Base-by-base conservation (phyloP, 2,888 invertebrate genomes). In the Eremobia ochroleuca region DNA sequence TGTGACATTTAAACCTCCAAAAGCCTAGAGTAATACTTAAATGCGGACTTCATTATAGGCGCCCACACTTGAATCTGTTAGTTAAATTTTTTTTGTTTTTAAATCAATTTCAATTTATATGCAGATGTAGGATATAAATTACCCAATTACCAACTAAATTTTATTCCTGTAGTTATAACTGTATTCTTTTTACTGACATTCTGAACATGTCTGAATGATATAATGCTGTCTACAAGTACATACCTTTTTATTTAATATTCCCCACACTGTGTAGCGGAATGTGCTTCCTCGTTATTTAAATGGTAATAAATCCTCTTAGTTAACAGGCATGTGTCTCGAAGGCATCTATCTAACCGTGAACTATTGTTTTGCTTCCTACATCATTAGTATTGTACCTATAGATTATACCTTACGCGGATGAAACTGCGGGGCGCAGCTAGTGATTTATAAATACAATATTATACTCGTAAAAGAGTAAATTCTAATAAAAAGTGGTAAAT, bases 361-460 rank as follows among this genome's bases (percentile, higher is more conserved):
- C 71, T 66, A 83, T 86, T 88, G 82, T 88, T 77, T 81, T 55
- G 77, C 77, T 89, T 88, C 88, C 88, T 86, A 78, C 73, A 81
- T 80, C 37, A 71, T 70, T 83, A 79, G 70, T 83, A 81, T 40
- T 79, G 76, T 66, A 72, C 40, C 80, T 76, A 79, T 77, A 81
- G 46, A 84, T 79, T 74, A 70, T 64, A n/a, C n/a, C n/a, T n/a
- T n/a, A n/a, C n/a, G n/a, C n/a, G n/a, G n/a, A n/a, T n/a, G n/a
- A n/a, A n/a, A n/a, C n/a, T n/a, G n/a, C n/a, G n/a, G n/a, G n/a
- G n/a, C n/a, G n/a, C n/a, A n/a, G n/a, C n/a, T n/a, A n/a, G n/a
- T n/a, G n/a, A n/a, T n/a, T n/a, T n/a, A n/a, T n/a, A n/a, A n/a
- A n/a, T n/a, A n/a, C n/a, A n/a, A n/a, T n/a, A n/a, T n/a, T n/a